Evolutionary conservation across 1,140 invertebrate genomes (phyloP).

Genomic region (Megathymus violae): DNA sequence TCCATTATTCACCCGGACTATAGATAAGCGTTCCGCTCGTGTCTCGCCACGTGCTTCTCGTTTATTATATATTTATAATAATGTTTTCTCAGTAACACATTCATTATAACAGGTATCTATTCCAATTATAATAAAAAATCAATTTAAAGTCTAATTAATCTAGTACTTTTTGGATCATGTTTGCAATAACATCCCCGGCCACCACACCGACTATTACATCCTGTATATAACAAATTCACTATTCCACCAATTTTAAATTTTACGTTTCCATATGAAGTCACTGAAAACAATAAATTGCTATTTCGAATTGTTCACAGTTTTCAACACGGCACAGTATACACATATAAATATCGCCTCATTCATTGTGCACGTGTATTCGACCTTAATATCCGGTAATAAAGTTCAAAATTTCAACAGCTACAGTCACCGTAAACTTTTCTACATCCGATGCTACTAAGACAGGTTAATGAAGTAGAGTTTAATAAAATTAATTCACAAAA

Average conservation of each 20-base stretch:
- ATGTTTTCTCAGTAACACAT: no score
- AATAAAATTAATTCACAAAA: conserved; percentile 8
- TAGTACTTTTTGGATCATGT: no score
- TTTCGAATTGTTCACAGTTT: conserved; percentile 38
- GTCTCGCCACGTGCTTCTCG: no score
- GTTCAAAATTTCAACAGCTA: conserved; percentile 22
- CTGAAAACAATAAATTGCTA: conserved; percentile 44
- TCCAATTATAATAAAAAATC: no score
- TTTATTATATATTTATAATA: no score
- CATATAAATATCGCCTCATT: conserved; percentile 24
- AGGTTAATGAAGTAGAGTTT: conserved; percentile 20
- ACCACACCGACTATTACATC: no score
- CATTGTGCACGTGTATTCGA: neutral
- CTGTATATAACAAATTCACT: neutral
- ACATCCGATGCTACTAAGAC: conserved; percentile 17
- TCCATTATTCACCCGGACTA: no score
- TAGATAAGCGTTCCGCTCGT: no score
- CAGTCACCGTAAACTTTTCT: conserved; percentile 23
- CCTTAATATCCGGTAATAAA: conserved; percentile 31
- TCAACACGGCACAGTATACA: conserved; percentile 16
- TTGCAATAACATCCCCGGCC: no score
- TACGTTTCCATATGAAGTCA: conserved; percentile 6
- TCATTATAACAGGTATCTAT: no score
- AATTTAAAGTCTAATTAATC: no score
- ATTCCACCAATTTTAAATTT: no score